Evolutionary conservation across 1,140 invertebrate genomes (phyloP).

Genomic region (Liolophura sinensis): DNA sequence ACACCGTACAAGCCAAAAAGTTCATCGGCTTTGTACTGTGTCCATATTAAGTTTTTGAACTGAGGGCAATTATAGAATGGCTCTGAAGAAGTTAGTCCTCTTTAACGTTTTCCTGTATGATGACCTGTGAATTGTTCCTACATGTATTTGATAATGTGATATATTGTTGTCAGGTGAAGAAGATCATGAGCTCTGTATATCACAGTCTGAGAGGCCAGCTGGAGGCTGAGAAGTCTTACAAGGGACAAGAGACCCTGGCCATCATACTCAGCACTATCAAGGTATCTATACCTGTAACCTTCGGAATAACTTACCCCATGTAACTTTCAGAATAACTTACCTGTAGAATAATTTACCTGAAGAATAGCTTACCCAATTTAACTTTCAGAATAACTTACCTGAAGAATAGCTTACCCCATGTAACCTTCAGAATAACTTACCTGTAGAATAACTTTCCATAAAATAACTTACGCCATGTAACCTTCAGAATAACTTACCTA

Average conservation of each 20-base stretch:
- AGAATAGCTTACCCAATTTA: too few species aligned
- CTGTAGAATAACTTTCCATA: too few species aligned
- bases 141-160: neutral
- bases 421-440: too few species aligned
- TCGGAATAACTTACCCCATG: too few species aligned
- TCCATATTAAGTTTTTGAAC: neutral
- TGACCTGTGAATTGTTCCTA: neutral
- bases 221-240: constrained; percentile 43
- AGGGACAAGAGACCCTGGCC: constrained; percentile 42
- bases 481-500: too few species aligned
- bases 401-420: too few species aligned
- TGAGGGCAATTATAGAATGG: neutral
- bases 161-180: constrained; percentile 49
- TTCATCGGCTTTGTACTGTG: constrained; percentile 4
- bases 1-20: neutral
- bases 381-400: too few species aligned
- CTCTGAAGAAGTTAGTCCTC: neutral
- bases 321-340: too few species aligned
- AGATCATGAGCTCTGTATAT: constrained; percentile 58
- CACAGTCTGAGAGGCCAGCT: constrained; percentile 46
- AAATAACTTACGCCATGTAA: too few species aligned
- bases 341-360: too few species aligned
- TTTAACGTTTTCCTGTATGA: neutral
- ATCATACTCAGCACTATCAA: constrained; percentile 50
- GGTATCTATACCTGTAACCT: constrained; percentile 38